These are phyloP conservation scores for Coturnix japonica DNA, from an alignment of 2,113 vertebrate genomes.

Conservation along the genomic window DNA sequence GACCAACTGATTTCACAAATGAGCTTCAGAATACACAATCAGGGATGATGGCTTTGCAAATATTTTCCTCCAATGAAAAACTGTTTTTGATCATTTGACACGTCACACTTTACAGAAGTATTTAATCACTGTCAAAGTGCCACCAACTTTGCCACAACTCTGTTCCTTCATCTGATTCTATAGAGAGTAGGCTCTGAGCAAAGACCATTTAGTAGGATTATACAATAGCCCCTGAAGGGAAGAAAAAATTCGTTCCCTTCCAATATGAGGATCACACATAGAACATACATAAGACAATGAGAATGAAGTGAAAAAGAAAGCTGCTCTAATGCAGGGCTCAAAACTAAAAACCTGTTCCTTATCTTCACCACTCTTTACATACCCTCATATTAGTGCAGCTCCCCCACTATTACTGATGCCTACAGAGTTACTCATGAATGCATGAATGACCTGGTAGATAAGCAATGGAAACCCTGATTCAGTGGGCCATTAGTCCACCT, in stretches of 20 bases:
- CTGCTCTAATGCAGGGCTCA: not conserved
- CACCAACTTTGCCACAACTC: not conserved
- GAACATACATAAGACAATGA: not conserved
- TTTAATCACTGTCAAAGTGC: not conserved
- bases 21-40: conserved; percentile 24
- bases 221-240: not conserved
- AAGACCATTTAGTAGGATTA: not conserved
- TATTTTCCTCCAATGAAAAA: not conserved
- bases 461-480: not conserved
- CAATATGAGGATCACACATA: not conserved
- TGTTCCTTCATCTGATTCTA: not conserved
- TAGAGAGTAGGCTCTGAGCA: not conserved
- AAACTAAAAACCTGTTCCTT: not conserved
- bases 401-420: not conserved
- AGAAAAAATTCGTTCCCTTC: not conserved
- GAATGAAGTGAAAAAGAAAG: not conserved
- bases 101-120: not conserved
- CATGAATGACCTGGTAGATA: not conserved
- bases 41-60: not conserved
- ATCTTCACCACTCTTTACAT: not conserved
- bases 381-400: not conserved
- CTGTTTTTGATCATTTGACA: not conserved
- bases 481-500: not conserved
- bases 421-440: not conserved
- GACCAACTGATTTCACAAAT: not conserved